Conservation (phyloP, 2,888 invertebrate genomes). For the Branchipolynoe longqiensis region DNA sequence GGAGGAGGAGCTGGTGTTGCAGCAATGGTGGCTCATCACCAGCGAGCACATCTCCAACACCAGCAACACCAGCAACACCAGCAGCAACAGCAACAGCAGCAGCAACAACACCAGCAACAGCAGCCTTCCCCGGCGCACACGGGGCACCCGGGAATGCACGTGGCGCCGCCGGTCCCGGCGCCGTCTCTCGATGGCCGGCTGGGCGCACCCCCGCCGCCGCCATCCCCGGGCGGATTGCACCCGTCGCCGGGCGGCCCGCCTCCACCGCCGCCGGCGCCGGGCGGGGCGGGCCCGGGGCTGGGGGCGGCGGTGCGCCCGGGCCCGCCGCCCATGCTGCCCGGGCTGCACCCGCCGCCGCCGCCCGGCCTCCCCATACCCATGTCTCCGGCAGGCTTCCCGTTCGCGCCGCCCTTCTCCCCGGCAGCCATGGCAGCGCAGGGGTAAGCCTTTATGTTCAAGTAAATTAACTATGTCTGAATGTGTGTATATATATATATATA, state of each 20-base stretch:
- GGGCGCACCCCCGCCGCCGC: background rate
- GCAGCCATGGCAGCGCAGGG: slow-evolving; percentile 12
- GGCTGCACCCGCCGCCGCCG: background rate
- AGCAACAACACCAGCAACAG: background rate
- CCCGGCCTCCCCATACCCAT: slow-evolving; percentile 15
- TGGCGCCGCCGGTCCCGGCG: background rate
- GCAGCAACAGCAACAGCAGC: slow-evolving; percentile 17
- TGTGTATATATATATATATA: no score
- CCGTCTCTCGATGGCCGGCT: background rate
- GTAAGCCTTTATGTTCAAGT: no score
- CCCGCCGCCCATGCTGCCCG: slow-evolving; percentile 24
- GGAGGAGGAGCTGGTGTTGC: background rate
- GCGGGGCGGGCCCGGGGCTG: background rate
- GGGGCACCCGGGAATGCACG: background rate
- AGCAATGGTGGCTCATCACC: background rate
- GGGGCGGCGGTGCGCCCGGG: no score
- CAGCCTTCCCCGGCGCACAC: slow-evolving; percentile 5
- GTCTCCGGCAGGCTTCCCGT: slow-evolving; percentile 33
- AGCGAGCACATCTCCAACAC: background rate
- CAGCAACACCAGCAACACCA: background rate
- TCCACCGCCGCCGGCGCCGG: background rate
- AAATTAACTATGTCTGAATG: no score
- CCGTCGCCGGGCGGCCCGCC: background rate
- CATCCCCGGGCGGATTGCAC: slow-evolving; percentile 4
- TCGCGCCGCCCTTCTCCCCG: slow-evolving; percentile 21